phyloP scores from a whole-genome alignment of 2,888 invertebrate genomes.

The Tinea trinotella region DNA sequence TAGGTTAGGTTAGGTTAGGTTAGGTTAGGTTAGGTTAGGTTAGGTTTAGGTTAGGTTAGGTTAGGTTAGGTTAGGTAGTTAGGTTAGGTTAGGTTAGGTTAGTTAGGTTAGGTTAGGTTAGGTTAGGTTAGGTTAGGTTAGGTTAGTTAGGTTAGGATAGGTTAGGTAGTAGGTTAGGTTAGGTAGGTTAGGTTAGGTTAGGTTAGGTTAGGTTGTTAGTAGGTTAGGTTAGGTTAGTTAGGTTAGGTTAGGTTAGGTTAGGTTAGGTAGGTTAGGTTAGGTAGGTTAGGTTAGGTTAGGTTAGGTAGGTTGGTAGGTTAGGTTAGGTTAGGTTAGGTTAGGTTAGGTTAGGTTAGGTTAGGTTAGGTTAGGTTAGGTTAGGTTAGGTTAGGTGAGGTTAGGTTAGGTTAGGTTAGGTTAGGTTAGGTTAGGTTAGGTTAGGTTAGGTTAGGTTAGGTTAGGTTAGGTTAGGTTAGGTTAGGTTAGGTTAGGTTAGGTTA shows the following conservation, averaged over 20 bases:
- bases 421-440: constrained; percentile 20
- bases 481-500: constrained; percentile 20
- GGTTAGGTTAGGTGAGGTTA: constrained; percentile 19
- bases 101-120: constrained; percentile 21
- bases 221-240: constrained; percentile 19
- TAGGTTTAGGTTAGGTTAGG: no score
- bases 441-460: constrained; percentile 20
- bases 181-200: no score
- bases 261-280: no score
- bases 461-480: constrained; percentile 20
- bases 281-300: no score
- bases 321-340: constrained; percentile 20
- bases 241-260: constrained; percentile 15
- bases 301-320: no score
- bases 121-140: constrained; percentile 21
- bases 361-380: constrained; percentile 20
- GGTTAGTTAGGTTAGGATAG: constrained; percentile 21
- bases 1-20: constrained; percentile 18
- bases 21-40: constrained; percentile 18
- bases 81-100: constrained; percentile 19
- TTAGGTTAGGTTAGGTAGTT: no score
- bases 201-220: constrained; percentile 21
- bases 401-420: constrained; percentile 20
- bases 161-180: constrained; percentile 21
- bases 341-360: constrained; percentile 20